Evolutionary conservation across 1,140 invertebrate genomes (phyloP).

Genomic region (Leptoteleia sp.): DNA sequence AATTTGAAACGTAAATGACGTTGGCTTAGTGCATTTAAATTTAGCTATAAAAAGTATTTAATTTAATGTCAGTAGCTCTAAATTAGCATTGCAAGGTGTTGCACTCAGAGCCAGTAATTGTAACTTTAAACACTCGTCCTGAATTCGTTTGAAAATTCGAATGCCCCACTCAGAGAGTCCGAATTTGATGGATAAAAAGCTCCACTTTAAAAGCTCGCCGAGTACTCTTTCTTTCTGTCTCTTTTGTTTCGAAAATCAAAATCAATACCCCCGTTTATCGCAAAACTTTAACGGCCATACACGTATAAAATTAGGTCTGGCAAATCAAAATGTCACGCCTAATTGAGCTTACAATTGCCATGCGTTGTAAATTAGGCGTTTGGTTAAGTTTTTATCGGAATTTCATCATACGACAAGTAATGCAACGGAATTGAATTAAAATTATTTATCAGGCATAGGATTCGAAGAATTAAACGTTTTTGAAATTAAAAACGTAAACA

Average conservation of each 20-base stretch:
- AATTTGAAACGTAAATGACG: neutral
- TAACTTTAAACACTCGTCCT: neutral
- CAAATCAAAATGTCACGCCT: too few species aligned
- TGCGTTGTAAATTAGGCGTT: too few species aligned
- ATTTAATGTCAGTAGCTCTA: neutral
- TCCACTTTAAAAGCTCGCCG: slow-evolving; percentile 3
- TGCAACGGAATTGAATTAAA: too few species aligned
- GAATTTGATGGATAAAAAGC: slow-evolving; percentile 19
- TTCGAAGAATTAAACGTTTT: too few species aligned
- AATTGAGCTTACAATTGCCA: too few species aligned
- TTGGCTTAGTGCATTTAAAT: neutral
- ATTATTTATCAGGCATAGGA: too few species aligned
- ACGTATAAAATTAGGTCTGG: too few species aligned
- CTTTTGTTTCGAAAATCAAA: slow-evolving; percentile 18
- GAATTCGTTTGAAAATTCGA: slow-evolving; percentile 1
- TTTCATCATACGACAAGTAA: too few species aligned
- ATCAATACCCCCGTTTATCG: slow-evolving; percentile 4
- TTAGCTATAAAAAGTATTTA: neutral
- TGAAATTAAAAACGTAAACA: too few species aligned
- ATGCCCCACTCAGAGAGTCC: neutral
- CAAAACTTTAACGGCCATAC: neutral
- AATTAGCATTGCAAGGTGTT: neutral
- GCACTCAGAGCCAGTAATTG: neutral
- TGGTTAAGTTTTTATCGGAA: too few species aligned
- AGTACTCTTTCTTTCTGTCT: slow-evolving; percentile 1